Evolutionary conservation across 1,140 invertebrate genomes (phyloP).

Genomic region (Papilio dardanus): DNA sequence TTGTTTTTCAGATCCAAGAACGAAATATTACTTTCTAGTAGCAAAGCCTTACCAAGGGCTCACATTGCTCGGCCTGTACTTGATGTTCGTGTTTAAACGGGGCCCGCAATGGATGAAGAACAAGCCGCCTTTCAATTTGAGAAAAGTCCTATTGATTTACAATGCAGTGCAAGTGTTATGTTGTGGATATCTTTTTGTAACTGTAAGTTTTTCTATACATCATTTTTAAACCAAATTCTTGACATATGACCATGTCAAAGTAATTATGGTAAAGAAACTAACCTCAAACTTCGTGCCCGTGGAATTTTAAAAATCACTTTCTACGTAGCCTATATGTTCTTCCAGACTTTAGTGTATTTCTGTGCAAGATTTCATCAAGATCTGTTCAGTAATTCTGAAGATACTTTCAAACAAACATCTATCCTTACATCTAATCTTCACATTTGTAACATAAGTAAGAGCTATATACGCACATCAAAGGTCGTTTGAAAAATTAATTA

Average conservation of each 20-base stretch:
- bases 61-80: constrained; percentile 53
- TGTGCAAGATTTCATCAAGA: too few species aligned
- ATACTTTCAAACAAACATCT: too few species aligned
- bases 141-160: constrained; percentile 87
- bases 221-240: neutral
- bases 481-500: neutral
- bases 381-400: too few species aligned
- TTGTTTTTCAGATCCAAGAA: constrained; percentile 65
- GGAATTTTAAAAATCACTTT: too few species aligned
- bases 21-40: constrained; percentile 56
- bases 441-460: too few species aligned
- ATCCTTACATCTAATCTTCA: too few species aligned
- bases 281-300: too few species aligned
- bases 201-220: constrained; percentile 47
- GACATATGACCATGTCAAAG: too few species aligned
- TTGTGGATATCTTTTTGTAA: constrained; percentile 70
- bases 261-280: too few species aligned
- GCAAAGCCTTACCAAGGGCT: constrained; percentile 58
- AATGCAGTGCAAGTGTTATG: constrained; percentile 88
- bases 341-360: too few species aligned
- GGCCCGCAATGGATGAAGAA: constrained; percentile 72
- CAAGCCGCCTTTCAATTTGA: constrained; percentile 61
- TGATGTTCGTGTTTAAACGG: constrained; percentile 63
- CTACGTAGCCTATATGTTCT: too few species aligned
- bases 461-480: neutral